Percentiles rank a stretch among this genome's conserved stretches.
These are phyloP conservation scores for Polyploca ridens DNA, from an alignment of 2,888 invertebrate species.

Conservation along the genomic window DNA sequence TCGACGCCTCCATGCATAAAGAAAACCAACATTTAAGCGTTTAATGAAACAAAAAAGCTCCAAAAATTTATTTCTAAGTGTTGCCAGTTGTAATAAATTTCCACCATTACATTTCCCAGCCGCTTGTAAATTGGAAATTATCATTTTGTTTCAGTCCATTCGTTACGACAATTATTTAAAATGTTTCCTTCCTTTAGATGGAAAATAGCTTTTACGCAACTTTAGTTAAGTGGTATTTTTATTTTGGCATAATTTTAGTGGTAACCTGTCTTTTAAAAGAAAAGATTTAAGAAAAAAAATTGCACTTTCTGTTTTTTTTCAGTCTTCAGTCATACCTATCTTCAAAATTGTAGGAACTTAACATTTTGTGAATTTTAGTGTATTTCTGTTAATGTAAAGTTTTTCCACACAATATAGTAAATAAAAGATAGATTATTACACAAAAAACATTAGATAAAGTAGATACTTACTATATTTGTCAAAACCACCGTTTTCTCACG, in stretches of 20 bases:
- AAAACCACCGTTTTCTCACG: no score
- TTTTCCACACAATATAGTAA: no score
- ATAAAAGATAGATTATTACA: no score
- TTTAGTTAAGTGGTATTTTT: neutral
- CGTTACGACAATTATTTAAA: conserved; percentile 21
- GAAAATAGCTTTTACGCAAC: conserved; percentile 7
- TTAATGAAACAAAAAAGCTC: neutral
- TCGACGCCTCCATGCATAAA: neutral
- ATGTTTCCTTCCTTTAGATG: conserved; percentile 12
- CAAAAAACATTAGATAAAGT: no score
- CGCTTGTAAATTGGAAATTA: conserved; percentile 34
- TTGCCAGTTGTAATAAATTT: conserved; percentile 5
- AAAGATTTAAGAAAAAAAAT: no score
- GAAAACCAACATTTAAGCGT: neutral
- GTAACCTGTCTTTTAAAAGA: neutral
- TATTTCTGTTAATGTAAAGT: no score
- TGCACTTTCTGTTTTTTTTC: no score
- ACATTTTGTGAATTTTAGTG: no score
- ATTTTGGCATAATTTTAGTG: conserved; percentile 2
- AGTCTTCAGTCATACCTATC: no score
- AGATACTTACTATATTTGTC: no score
- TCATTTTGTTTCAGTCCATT: conserved; percentile 18
- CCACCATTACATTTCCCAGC: conserved; percentile 13
- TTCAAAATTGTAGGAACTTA: no score
- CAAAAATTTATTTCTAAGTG: neutral